Evolutionary conservation across 1,140 invertebrate genomes (phyloP).

Genomic region (Tetragonula clypearis): DNA sequence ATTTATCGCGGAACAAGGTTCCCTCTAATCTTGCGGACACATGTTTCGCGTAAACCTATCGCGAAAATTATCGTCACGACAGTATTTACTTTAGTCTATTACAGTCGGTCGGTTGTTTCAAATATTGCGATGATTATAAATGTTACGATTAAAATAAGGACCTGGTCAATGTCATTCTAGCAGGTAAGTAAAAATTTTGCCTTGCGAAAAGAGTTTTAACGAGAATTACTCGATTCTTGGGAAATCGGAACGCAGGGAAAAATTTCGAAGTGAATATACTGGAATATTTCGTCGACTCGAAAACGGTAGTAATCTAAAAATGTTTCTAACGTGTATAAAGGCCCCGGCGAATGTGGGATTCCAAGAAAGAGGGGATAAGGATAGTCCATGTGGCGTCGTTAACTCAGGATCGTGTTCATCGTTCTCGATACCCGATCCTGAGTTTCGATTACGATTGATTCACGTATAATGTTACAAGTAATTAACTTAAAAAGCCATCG

Average conservation of each 20-base stretch:
- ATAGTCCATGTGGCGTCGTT: constrained; percentile 38
- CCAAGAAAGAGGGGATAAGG: constrained; percentile 33
- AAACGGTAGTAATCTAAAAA: not conserved
- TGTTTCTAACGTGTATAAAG: not conserved
- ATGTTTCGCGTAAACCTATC: not conserved
- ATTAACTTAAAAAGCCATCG: not conserved
- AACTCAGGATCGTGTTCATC: constrained; percentile 31
- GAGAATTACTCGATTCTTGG: not conserved
- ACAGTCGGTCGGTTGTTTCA: too few species aligned
- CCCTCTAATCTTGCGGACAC: not conserved
- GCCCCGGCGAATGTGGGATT: not conserved
- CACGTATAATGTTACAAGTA: not conserved
- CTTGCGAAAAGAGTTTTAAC: too few species aligned
- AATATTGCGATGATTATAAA: too few species aligned
- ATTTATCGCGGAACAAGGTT: constrained; percentile 26
- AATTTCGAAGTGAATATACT: not conserved
- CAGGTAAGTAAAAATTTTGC: too few species aligned
- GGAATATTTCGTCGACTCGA: not conserved
- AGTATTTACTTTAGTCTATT: too few species aligned
- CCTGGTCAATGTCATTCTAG: too few species aligned
- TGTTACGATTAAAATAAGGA: too few species aligned
- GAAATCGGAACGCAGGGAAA: not conserved
- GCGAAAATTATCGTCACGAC: not conserved
- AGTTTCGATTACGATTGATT: too few species aligned
- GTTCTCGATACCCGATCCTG: not conserved